Evolutionary conservation across 2,888 invertebrate genomes (phyloP), one percentile per base, ranked within the genome.

Genomic region (Cabera pusaria): DNA sequence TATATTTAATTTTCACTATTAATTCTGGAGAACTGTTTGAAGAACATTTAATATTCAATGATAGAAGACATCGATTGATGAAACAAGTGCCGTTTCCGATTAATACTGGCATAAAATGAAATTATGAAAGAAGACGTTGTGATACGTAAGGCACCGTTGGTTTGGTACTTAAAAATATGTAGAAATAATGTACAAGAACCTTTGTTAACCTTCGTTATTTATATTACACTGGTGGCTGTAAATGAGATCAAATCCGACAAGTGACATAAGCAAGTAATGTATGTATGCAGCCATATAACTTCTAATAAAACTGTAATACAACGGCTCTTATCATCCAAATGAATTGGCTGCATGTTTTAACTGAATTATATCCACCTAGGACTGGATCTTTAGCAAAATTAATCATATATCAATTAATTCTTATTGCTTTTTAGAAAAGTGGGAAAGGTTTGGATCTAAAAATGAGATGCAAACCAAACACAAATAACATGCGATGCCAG

Each of bases 211-310:
- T 44, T 39, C 32, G 37, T 49, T 42, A 41, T 31, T 40, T 35
- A 40, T 35, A 34, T 69, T 80, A 77, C 83, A 85, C 79, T 85
- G 83, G 84, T 79, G 81, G 82, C 73, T 76, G 78, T 67, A 66
- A 68, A 81, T 85, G 86, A 87, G 86, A 87, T 87, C 86, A 87
- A 83, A 84, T 79, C 73, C 79, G 78, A 76, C 72, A 67, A 68
- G 72, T 72, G 62, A 47, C 46, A 42, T 31, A 44, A 48, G 28
- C 44, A 38, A 32, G 36, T 28, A 47, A 49, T 40, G 25, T 42
- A 42, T 40, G 44, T 42, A 42, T 40, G 44, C 45, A 49, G 44
- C 41, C 34, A 41, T 33, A 23, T 31, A 39, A 32, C 38, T 35
- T 40, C 36, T 21, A 49, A 47, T 43, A 43, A 39, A 44, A 41